These are phyloP conservation scores for Pachyramphus minor DNA, from an alignment of 2,113 vertebrate species.

Conservation along the genomic window DNA sequence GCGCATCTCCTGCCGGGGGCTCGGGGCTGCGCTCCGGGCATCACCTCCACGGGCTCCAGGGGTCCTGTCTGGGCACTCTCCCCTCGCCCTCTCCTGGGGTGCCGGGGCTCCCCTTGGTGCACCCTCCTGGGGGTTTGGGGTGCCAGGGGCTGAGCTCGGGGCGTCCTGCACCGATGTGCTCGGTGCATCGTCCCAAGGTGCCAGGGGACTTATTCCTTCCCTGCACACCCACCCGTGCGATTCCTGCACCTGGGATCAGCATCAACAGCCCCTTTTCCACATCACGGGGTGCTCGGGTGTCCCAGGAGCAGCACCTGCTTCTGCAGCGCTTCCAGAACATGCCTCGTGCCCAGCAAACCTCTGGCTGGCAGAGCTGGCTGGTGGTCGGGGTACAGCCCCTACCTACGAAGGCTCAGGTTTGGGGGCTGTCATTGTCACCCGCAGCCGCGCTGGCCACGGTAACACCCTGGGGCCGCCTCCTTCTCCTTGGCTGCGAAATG, in stretches of 20 bases:
- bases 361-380: not conserved
- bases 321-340: not conserved
- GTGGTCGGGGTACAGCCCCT: not conserved
- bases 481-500: not conserved
- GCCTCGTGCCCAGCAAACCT: not conserved
- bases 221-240: not conserved
- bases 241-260: not conserved
- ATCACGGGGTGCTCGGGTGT: not conserved
- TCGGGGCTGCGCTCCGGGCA: not conserved
- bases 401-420: no score
- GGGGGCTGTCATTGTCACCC: not conserved
- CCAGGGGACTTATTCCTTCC: not conserved
- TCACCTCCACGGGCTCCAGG: not conserved
- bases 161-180: not conserved
- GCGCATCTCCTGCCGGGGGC: not conserved
- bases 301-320: not conserved
- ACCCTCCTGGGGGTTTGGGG: not conserved
- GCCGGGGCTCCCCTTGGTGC: not conserved
- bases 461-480: not conserved
- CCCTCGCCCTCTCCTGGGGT: no score
- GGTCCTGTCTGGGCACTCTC: not conserved
- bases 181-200: not conserved
- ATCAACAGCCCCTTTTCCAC: not conserved
- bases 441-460: accelerated
- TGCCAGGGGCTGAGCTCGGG: not conserved